phyloP scores from a whole-genome alignment of 2,888 invertebrate genomes.

The Eledone cirrhosa region DNA sequence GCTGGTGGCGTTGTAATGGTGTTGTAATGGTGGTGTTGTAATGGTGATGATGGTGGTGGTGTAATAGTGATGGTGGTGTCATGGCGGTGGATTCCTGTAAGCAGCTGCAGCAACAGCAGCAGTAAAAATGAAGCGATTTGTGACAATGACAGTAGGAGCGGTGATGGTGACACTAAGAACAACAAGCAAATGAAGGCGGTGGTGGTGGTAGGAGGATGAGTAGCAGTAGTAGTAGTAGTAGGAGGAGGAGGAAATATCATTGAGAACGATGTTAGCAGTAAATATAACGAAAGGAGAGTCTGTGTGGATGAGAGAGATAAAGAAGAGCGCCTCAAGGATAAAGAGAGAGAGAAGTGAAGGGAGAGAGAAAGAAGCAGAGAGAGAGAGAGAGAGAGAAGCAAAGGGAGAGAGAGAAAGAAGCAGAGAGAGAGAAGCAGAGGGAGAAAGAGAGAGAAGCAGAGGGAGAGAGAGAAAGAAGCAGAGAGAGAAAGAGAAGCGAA shows the following conservation, averaged over 20 bases:
- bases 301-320: too few relatives aligned
- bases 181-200: background rate
- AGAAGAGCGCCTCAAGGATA: too few relatives aligned
- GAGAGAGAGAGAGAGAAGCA: background rate
- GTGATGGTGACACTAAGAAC: too few relatives aligned
- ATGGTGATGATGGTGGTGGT: too few relatives aligned
- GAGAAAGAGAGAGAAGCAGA: background rate
- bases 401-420: background rate
- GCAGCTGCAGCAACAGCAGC: too few relatives aligned
- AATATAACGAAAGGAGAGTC: too few relatives aligned
- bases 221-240: background rate
- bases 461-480: background rate
- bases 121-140: too few relatives aligned
- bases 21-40: too few relatives aligned
- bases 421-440: background rate
- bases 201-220: background rate
- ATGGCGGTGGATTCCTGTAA: too few relatives aligned
- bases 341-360: background rate
- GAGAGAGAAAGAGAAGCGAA: conserved; percentile 10
- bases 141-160: too few relatives aligned
- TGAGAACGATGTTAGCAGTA: background rate
- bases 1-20: too few relatives aligned
- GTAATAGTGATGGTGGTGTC: too few relatives aligned
- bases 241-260: background rate
- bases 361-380: background rate